phyloP scores from a whole-genome alignment of 1,140 invertebrate species.

The Pseudomyrmex sp. region DNA sequence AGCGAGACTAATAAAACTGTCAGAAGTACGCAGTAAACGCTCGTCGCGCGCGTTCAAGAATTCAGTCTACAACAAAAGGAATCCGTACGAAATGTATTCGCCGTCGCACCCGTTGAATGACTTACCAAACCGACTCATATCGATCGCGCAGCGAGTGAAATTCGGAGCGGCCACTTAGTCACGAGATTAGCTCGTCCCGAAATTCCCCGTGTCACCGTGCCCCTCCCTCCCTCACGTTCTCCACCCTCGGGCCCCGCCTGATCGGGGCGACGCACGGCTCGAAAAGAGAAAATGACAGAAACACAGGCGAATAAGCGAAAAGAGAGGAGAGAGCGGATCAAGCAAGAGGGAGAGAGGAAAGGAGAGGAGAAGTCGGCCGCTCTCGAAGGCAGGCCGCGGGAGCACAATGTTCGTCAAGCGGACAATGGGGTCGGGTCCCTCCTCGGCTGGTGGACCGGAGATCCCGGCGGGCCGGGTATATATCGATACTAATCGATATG shows the following conservation, averaged over 20 bases:
- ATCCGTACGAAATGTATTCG: conserved; percentile 8
- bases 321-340: background rate
- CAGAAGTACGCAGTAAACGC: background rate
- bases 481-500: conserved; percentile 79
- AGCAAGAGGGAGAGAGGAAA: background rate
- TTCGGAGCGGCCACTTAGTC: conserved; percentile 63
- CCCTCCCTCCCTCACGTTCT: background rate
- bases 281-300: conserved; percentile 66
- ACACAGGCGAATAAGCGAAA: conserved; percentile 47
- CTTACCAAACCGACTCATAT: conserved; percentile 35
- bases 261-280: conserved; percentile 49
- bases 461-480: conserved; percentile 46
- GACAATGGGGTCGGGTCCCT: conserved; percentile 72
- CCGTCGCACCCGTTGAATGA: background rate
- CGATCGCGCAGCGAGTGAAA: conserved; percentile 59
- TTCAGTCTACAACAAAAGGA: background rate
- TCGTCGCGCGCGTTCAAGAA: background rate
- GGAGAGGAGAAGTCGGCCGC: conserved; percentile 30
- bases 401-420: conserved; percentile 74
- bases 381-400: conserved; percentile 62
- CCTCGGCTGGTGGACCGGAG: conserved; percentile 64
- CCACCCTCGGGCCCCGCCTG: background rate
- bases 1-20: background rate
- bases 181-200: conserved; percentile 67
- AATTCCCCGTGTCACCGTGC: conserved; percentile 69